phyloP scores from a whole-genome alignment of 2,797 vertebrate species.

The Centroberyx gerrardi region DNA sequence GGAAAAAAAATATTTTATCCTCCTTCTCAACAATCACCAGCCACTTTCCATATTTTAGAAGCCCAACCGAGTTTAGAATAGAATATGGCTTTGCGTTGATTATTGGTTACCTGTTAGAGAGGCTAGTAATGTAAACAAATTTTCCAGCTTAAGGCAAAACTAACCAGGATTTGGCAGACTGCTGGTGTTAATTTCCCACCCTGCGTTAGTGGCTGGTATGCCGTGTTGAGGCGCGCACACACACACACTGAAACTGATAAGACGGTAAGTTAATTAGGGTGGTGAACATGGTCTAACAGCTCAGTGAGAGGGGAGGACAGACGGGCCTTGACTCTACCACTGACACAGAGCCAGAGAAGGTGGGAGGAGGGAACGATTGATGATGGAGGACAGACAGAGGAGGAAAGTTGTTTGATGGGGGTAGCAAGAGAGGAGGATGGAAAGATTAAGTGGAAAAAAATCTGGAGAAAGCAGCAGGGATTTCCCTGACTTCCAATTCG shows the following conservation, averaged over 20 bases:
- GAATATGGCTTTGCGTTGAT: background rate
- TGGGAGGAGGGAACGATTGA: conserved; percentile 71
- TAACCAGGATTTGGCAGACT: conserved; percentile 30
- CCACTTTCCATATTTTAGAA: background rate
- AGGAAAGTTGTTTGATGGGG: conserved; percentile 72
- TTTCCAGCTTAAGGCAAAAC: conserved; percentile 12
- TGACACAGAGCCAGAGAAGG: conserved; percentile 76
- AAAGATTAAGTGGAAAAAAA: conserved; percentile 50
- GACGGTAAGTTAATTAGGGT: conserved; percentile 85
- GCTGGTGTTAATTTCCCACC: conserved; percentile 42
- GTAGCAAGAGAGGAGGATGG: conserved; percentile 49
- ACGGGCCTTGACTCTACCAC: conserved; percentile 83
- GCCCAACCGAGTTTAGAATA: background rate
- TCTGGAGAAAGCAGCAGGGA: conserved; percentile 50
- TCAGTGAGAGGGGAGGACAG: conserved; percentile 80
- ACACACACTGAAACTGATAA: conserved; percentile 74
- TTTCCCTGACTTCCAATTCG: conserved; percentile 49
- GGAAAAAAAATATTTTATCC: no score
- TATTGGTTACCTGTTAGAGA: background rate
- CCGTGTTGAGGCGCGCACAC: background rate
- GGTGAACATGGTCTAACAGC: conserved; percentile 78
- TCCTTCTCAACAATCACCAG: background rate
- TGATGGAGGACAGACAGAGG: conserved; percentile 77
- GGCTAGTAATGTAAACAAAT: background rate
- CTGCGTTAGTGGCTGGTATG: conserved; percentile 38